A percentile compares a stretch with the other conserved stretches of the same genome.
Conservation (phyloP, 2,797 vertebrate species). For the Enteromius treurensis region DNA sequence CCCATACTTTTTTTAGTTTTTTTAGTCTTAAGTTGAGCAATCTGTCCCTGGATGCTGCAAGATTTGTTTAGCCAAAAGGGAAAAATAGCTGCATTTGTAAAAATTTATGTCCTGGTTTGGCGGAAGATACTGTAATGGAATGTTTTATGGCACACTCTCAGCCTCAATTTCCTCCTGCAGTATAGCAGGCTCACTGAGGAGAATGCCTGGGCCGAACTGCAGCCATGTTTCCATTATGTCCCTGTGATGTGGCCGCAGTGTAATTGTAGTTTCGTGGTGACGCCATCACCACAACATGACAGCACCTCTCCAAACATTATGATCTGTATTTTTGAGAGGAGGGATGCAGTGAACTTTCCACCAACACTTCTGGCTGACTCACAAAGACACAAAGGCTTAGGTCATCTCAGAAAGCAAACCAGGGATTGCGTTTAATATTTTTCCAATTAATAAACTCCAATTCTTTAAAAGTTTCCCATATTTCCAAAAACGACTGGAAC, state of each 20-base stretch:
- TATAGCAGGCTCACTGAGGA: conserved; percentile 48
- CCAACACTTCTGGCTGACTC: conserved; percentile 43
- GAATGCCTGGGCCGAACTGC: conserved; percentile 36
- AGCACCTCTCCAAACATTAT: conserved; percentile 46
- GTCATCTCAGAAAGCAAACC: conserved; percentile 50
- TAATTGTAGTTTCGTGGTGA: conserved; percentile 58
- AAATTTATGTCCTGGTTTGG: conserved; percentile 69
- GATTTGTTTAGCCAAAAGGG: conserved; percentile 55
- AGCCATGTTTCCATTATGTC: conserved; percentile 58
- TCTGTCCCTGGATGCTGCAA: conserved; percentile 63
- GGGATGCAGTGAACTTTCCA: conserved; percentile 51
- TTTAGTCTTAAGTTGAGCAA: conserved; percentile 60
- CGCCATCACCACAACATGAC: conserved; percentile 54
- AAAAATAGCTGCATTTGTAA: conserved; percentile 60
- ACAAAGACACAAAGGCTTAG: conserved; percentile 57
- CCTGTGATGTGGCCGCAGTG: conserved; percentile 57
- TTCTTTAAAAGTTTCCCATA: conserved; percentile 42
- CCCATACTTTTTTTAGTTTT: conserved; percentile 16
- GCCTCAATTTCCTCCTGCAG: conserved; percentile 63
- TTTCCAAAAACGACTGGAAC: conserved; percentile 23
- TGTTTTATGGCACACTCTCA: conserved; percentile 68
- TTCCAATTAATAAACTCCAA: conserved; percentile 37
- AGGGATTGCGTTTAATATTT: conserved; percentile 45
- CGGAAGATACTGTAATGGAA: conserved; percentile 54
- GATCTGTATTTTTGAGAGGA: conserved; percentile 39